Evolutionary conservation across 2,797 vertebrate genomes (phyloP), one percentile per base, ranked within the genome.

Genomic region (Botia almorhae): DNA sequence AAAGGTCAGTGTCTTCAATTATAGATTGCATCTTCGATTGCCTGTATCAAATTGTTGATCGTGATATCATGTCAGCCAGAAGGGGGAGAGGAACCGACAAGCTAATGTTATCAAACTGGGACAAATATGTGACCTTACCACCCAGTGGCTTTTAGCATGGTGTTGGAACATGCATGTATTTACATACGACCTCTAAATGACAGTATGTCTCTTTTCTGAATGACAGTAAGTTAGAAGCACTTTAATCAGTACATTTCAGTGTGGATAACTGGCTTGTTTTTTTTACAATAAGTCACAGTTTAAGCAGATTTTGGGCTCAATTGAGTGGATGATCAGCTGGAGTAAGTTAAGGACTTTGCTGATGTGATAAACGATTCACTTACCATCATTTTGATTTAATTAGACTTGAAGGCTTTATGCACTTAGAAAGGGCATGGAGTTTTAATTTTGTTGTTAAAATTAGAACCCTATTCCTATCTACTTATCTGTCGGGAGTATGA

Each of bases 1-100:
- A 81, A 92, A 92, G 90, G 90, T 92, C 89, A 90, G 87, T 91
- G 90, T 92, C 93, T 94, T 91, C 91, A 91, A 92, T 92, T 92
- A 91, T 91, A 92, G 91, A 93, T 93, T 84, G 88, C 85, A 89
- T 91, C 88, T 87, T 87, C 82, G 89, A 92, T 92, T 92, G n/a
- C 78, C 68, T 58, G 82, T 90, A 91, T 92, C 91, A 85, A 87
- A 89, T 90, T 86, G 81, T 85, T 87, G 87, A 91, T 92, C 86
- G 72, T 90, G 88, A 88, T 87, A 88, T 90, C 85, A 86, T 80
- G 76, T 82, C 68, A 82, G 83, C 87, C 77, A 68, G 84, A 83
- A 85, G 90, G 85, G 83, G 81, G 78, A 88, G 87, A 33, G 36
- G 2, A 65, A 74, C 70, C 33, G 61, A 2, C 0, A 0, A 4